These are phyloP conservation scores for Piaya cayana DNA, from an alignment of 2,113 vertebrate genomes.

Conservation along the genomic window DNA sequence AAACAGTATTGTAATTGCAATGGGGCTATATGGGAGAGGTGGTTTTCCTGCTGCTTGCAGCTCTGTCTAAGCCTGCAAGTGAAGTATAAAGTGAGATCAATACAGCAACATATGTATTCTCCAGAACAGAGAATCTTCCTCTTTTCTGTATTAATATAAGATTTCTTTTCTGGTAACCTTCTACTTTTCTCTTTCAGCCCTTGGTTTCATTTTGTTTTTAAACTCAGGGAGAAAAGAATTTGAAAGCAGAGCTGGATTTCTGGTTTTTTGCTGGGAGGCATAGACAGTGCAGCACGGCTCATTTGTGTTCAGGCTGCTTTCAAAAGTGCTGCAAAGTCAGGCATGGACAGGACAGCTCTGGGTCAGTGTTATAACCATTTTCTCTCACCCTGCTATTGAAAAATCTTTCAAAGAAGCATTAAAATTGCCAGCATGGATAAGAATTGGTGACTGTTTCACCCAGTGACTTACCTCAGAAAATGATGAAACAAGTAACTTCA, in stretches of 20 bases:
- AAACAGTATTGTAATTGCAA: background rate
- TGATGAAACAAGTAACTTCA: background rate
- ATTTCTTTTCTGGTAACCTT: background rate
- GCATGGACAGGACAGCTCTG: background rate
- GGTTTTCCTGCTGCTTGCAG: background rate
- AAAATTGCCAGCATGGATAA: background rate
- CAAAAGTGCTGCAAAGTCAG: background rate
- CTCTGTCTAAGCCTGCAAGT: background rate
- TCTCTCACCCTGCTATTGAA: background rate
- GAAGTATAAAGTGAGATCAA: background rate
- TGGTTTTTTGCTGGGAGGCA: background rate
- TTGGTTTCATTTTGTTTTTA: slow-evolving; percentile 26
- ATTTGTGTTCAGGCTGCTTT: background rate
- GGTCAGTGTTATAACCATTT: background rate
- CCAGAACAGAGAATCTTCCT: background rate
- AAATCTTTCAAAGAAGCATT: background rate
- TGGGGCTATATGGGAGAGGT: background rate
- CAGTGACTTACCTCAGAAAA: background rate
- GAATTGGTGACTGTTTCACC: background rate
- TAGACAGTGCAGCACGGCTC: background rate
- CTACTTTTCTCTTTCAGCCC: slow-evolving; percentile 5
- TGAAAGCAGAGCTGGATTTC: background rate
- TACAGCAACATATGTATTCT: background rate
- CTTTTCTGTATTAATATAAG: background rate
- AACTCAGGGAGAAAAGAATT: background rate